These are phyloP conservation scores for Papilio machaon DNA, from an alignment of 1,140 invertebrate genomes.

Conservation along the genomic window DNA sequence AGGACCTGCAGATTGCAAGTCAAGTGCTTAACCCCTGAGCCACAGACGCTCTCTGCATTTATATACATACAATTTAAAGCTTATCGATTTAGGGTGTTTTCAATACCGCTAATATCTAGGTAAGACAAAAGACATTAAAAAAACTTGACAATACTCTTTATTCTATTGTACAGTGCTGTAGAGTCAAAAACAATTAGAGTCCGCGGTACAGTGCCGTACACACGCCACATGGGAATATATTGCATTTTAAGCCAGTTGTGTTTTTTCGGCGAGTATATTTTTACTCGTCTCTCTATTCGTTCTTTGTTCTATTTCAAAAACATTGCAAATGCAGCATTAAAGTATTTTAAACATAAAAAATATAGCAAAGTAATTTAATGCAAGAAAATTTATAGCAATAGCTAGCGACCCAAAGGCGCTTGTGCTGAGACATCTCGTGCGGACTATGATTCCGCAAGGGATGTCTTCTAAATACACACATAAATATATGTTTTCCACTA, in stretches of 20 bases:
- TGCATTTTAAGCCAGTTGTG: constrained; percentile 16
- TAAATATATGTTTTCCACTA: too few species aligned
- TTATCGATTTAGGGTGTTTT: too few species aligned
- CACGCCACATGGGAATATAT: constrained; percentile 11
- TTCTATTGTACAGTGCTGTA: not conserved
- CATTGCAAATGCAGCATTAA: not conserved
- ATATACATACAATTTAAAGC: too few species aligned
- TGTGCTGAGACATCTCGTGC: too few species aligned
- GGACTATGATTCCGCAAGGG: too few species aligned
- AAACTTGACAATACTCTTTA: not conserved
- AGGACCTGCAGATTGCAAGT: too few species aligned
- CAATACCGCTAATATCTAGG: too few species aligned
- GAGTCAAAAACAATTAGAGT: constrained; percentile 13
- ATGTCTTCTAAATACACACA: too few species aligned
- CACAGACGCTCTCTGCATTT: too few species aligned
- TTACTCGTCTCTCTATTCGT: not conserved
- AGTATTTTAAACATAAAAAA: not conserved
- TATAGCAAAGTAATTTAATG: not conserved
- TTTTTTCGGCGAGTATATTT: constrained; percentile 1
- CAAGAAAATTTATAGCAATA: too few species aligned
- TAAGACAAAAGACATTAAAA: not conserved
- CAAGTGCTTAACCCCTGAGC: too few species aligned
- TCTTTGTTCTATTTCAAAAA: constrained; percentile 2
- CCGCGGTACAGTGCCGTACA: not conserved
- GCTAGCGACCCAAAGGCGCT: too few species aligned